phyloP scores from a whole-genome alignment of 2,888 invertebrate genomes.

The Gymnoscelis rufifasciata region DNA sequence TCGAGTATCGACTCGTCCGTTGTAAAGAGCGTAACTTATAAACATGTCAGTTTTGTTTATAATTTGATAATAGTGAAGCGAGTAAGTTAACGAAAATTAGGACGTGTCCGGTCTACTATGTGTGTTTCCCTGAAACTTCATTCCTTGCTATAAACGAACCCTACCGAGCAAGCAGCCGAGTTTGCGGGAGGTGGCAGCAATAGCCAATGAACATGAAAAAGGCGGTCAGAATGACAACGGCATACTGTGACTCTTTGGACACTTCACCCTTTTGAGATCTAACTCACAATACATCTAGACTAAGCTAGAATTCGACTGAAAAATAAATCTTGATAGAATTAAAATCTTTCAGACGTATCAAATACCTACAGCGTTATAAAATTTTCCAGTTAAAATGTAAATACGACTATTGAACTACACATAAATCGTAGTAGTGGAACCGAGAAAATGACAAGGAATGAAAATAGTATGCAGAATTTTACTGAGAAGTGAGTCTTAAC shows the following conservation, averaged over 20 bases:
- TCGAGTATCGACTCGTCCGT: neutral
- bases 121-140: slow-evolving; percentile 52
- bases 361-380: no score
- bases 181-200: slow-evolving; percentile 45
- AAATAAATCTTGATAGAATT: neutral
- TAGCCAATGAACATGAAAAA: slow-evolving; percentile 55
- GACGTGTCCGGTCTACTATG: slow-evolving; percentile 39
- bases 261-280: slow-evolving; percentile 2
- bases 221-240: slow-evolving; percentile 50
- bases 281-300: neutral
- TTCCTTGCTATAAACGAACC: slow-evolving; percentile 51
- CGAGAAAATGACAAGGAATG: neutral
- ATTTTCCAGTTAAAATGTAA: no score
- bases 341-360: no score
- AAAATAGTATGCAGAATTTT: neutral
- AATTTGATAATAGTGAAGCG: slow-evolving; percentile 8
- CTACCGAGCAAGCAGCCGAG: slow-evolving; percentile 48
- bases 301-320: slow-evolving; percentile 2
- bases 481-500: neutral
- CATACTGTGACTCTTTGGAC: slow-evolving; percentile 24
- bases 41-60: no score
- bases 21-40: no score
- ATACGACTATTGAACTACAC: no score
- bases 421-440: no score
- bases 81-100: slow-evolving; percentile 18